phyloP scores from a whole-genome alignment of 2,113 vertebrate species.

The Mesitornis unicolor region DNA sequence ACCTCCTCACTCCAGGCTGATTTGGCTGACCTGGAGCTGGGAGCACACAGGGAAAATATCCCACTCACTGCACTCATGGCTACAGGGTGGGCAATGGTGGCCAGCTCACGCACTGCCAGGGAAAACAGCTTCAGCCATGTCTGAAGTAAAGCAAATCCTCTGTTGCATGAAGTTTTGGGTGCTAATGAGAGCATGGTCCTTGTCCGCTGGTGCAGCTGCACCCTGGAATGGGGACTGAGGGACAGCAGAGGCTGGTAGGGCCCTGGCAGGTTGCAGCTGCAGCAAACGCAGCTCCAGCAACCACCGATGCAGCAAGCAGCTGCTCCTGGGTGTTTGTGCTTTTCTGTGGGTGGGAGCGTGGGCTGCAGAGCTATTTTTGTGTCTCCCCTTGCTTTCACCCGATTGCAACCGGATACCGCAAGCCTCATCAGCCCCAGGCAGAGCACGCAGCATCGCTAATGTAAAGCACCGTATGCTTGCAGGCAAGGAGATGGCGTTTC shows the following conservation, averaged over 20 bases:
- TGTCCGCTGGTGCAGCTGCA: neutral
- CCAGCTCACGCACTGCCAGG: neutral
- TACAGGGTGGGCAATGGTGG: accelerated
- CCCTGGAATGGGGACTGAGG: neutral
- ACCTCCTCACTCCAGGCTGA: neutral
- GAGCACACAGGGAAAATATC: neutral
- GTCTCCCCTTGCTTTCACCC: conserved; percentile 32
- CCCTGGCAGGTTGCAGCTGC: neutral
- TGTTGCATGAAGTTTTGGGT: neutral
- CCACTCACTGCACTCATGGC: neutral
- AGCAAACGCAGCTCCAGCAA: neutral
- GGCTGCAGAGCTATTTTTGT: conserved; percentile 41
- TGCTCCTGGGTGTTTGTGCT: neutral
- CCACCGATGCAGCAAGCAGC: neutral
- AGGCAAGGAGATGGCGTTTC: neutral
- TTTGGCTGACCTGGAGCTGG: neutral
- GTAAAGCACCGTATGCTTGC: neutral
- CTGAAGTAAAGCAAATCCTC: neutral
- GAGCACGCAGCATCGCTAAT: neutral
- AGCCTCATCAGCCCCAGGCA: neutral
- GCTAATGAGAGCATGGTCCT: accelerated
- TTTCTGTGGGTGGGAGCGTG: neutral
- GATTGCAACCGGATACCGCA: conserved; percentile 9
- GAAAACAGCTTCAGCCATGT: neutral
- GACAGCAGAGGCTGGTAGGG: too few species aligned